A percentile compares a stretch with the other conserved stretches of the same genome.
Evolutionary conservation across 2,888 invertebrate species (phyloP).

Genomic region (Standfussiana lucernea): DNA sequence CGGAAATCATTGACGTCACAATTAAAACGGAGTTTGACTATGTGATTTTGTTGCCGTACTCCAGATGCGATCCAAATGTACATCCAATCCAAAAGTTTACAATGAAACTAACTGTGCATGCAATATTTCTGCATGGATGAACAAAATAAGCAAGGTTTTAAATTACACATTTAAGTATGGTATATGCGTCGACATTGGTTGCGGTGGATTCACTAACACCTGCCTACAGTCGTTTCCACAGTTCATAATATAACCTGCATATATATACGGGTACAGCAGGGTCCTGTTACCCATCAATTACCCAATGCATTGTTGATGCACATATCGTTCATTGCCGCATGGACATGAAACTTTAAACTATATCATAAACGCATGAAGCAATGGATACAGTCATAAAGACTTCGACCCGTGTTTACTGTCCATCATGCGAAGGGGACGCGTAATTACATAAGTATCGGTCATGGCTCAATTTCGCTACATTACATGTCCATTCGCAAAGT

Average conservation of each 20-base stretch:
- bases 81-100: constrained; percentile 2
- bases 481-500: constrained; percentile 24
- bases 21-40: not conserved
- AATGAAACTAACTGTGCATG: constrained; percentile 7
- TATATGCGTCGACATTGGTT: constrained; percentile 11
- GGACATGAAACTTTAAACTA: not conserved
- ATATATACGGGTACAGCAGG: not conserved
- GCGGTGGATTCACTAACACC: constrained; percentile 18
- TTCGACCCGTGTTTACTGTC: constrained; percentile 13
- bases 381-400: constrained; percentile 16
- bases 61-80: not conserved
- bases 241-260: constrained; percentile 12
- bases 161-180: constrained; percentile 10
- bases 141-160: constrained; percentile 12
- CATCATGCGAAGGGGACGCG: constrained; percentile 12
- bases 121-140: constrained; percentile 2
- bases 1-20: not conserved
- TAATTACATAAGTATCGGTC: constrained; percentile 41
- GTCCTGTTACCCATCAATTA: not conserved
- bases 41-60: not conserved
- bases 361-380: constrained; percentile 2
- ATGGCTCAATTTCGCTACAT: constrained; percentile 19
- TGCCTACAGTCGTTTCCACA: constrained; percentile 10
- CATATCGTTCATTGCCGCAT: constrained; percentile 2
- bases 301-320: not conserved